These are phyloP conservation scores for Agrilus biguttatus DNA, from an alignment of 2,888 invertebrate species.

Conservation along the genomic window DNA sequence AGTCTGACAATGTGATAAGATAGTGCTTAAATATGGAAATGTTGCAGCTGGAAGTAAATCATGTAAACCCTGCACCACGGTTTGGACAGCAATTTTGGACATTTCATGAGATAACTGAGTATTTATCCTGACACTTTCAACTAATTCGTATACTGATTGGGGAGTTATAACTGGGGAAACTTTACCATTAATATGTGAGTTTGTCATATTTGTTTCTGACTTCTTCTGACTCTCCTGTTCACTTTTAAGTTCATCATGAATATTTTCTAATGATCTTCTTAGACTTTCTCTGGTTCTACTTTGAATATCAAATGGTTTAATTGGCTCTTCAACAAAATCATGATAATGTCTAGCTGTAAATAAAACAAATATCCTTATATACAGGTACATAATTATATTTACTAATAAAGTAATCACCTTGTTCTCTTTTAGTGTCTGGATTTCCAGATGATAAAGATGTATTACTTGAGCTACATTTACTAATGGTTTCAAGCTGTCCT, in stretches of 20 bases:
- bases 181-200: slow-evolving; percentile 10
- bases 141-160: slow-evolving; percentile 56
- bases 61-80: slow-evolving; percentile 45
- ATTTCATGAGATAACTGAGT: slow-evolving; percentile 77
- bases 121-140: slow-evolving; percentile 66
- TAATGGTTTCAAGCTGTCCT: slow-evolving; percentile 18
- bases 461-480: slow-evolving; percentile 1
- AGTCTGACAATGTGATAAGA: slow-evolving; percentile 41
- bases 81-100: slow-evolving; percentile 71
- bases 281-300: slow-evolving; percentile 16
- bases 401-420: too few relatives aligned
- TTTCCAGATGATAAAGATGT: slow-evolving; percentile 3
- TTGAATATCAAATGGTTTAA: slow-evolving; percentile 18
- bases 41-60: slow-evolving; percentile 43
- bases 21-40: slow-evolving; percentile 41
- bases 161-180: slow-evolving; percentile 35
- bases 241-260: slow-evolving; percentile 21
- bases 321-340: slow-evolving; percentile 1
- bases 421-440: slow-evolving; percentile 1
- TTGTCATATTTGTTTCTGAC: slow-evolving; percentile 15
- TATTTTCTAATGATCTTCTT: slow-evolving; percentile 21
- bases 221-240: slow-evolving; percentile 16
- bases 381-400: too few relatives aligned
- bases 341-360: not conserved
- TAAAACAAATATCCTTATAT: too few relatives aligned